Evolutionary conservation across 2,113 vertebrate genomes (phyloP).

Genomic region (Harpagus bidentatus): DNA sequence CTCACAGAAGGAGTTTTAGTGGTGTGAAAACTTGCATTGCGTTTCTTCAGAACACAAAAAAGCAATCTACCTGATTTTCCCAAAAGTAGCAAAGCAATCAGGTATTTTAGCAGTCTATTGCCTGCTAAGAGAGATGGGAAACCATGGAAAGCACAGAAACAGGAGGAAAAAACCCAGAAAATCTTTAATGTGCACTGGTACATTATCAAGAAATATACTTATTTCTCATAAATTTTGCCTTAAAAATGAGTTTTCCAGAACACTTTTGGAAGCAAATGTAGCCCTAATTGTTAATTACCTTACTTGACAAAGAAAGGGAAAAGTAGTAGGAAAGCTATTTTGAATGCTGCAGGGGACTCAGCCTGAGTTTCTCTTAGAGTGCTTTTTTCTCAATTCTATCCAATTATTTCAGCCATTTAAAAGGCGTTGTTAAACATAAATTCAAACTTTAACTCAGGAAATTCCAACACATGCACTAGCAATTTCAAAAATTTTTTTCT

Average conservation of each 20-base stretch:
- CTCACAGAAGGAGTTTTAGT: background rate
- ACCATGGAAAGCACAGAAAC: background rate
- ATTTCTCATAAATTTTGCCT: background rate
- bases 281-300: background rate
- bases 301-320: background rate
- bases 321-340: background rate
- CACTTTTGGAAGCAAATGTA: background rate
- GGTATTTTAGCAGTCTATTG: background rate
- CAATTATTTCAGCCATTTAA: background rate
- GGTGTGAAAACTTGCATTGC: conserved; percentile 20
- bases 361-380: background rate
- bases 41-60: background rate
- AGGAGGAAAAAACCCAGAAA: background rate
- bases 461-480: background rate
- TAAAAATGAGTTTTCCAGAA: background rate
- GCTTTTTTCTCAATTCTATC: background rate
- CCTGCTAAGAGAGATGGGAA: background rate
- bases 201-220: background rate
- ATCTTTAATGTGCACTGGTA: background rate
- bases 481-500: background rate
- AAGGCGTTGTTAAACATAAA: background rate
- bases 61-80: conserved; percentile 14
- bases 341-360: background rate
- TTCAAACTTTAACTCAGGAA: background rate
- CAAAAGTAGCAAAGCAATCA: conserved; percentile 13